Percentiles rank a stretch among this genome's conserved stretches.
Conservation (phyloP, 1,140 invertebrate species). For the Bombus polaris region DNA sequence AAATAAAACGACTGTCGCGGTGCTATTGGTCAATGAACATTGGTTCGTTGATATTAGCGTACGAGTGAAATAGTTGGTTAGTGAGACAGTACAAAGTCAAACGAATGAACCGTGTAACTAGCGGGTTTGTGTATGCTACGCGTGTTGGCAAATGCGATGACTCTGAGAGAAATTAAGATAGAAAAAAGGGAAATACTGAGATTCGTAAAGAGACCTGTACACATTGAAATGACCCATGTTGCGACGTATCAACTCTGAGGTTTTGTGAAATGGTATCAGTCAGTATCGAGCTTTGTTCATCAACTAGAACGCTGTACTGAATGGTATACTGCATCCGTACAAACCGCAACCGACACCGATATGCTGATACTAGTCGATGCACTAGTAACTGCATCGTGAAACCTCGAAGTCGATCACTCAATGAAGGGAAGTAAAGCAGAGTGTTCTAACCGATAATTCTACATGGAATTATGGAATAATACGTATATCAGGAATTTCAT, state of each 20-base stretch:
- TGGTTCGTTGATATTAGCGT: neutral
- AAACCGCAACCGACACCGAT: neutral
- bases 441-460: too few relatives aligned
- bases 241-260: too few relatives aligned
- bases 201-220: too few relatives aligned
- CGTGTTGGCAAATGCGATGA: too few relatives aligned
- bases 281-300: neutral
- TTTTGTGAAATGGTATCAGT: neutral
- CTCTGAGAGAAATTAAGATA: too few relatives aligned
- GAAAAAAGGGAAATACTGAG: too few relatives aligned
- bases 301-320: neutral
- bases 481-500: too few relatives aligned
- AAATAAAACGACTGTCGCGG: neutral
- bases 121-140: too few relatives aligned
- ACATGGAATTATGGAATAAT: too few relatives aligned
- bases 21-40: neutral
- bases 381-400: neutral
- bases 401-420: neutral
- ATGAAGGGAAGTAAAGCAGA: neutral
- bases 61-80: neutral
- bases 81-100: neutral
- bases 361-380: neutral
- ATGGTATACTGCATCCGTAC: neutral
- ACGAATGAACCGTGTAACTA: too few relatives aligned
- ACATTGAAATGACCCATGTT: too few relatives aligned